A percentile compares a stretch with the other conserved stretches of the same genome.
phyloP scores from a whole-genome alignment of 2,888 invertebrate species.

The Hydropsyche betteni region DNA sequence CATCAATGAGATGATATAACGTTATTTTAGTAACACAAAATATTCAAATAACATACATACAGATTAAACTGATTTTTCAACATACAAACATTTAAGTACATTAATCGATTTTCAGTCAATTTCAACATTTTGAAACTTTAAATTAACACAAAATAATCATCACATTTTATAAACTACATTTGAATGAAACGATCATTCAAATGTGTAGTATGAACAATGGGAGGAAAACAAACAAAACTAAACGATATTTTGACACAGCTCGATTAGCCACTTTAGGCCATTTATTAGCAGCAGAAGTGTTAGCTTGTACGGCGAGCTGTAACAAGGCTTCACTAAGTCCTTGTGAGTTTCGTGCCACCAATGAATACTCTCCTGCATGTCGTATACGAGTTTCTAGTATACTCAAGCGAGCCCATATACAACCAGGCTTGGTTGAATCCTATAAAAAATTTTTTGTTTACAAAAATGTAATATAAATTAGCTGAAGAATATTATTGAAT shows the following conservation, averaged over 20 bases:
- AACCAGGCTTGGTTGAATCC: conserved; percentile 41
- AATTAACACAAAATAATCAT: background rate
- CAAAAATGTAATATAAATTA: background rate
- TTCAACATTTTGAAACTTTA: too few species aligned
- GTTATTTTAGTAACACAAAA: background rate
- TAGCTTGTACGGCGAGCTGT: conserved; percentile 37
- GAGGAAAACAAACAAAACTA: conserved; percentile 50
- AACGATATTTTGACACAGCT: conserved; percentile 26
- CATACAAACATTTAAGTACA: too few species aligned
- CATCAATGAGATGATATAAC: conserved; percentile 22
- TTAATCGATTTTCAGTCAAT: too few species aligned
- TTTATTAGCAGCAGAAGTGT: background rate
- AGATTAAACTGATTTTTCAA: too few species aligned
- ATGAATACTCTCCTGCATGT: conserved; percentile 46
- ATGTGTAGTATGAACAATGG: conserved; percentile 46
- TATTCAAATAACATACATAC: too few species aligned
- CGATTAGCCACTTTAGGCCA: conserved; percentile 4
- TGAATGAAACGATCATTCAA: background rate
- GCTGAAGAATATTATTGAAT: background rate
- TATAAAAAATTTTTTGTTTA: conserved; percentile 30
- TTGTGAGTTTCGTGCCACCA: conserved; percentile 43
- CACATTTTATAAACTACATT: background rate
- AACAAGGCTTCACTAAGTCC: conserved; percentile 47
- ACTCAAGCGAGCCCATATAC: background rate
- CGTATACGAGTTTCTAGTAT: background rate